These are phyloP conservation scores for Callipepla californica DNA, from an alignment of 2,113 vertebrate species.

Conservation along the genomic window DNA sequence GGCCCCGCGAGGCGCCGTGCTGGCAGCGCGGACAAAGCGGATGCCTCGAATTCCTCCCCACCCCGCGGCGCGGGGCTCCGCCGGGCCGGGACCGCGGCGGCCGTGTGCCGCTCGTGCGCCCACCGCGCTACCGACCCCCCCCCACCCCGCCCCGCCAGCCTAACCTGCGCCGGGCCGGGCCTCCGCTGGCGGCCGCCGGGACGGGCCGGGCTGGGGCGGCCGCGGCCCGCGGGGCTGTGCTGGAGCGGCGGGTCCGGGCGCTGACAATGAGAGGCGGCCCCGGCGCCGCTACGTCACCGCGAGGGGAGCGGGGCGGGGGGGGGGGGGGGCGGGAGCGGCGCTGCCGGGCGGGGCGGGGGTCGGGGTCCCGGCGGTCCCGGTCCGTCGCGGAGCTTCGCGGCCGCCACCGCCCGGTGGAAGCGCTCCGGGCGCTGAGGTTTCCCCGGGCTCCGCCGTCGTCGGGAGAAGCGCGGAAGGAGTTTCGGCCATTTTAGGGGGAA, in stretches of 20 bases:
- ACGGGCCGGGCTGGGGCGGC: slow-evolving; percentile 30
- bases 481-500: slow-evolving; percentile 41
- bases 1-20: slow-evolving; percentile 38
- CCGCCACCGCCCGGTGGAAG: neutral
- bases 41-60: slow-evolving; percentile 79
- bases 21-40: slow-evolving; percentile 79
- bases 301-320: neutral
- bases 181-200: neutral
- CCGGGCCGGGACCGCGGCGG: neutral
- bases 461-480: neutral
- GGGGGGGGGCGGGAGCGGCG: neutral
- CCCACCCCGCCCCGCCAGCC: neutral
- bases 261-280: slow-evolving; percentile 81
- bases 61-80: slow-evolving; percentile 18
- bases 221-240: slow-evolving; percentile 51
- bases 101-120: neutral
- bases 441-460: neutral
- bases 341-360: too few relatives aligned
- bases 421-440: too few relatives aligned
- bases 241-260: slow-evolving; percentile 48
- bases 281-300: slow-evolving; percentile 27
- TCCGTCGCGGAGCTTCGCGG: too few relatives aligned
- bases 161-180: neutral
- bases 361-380: too few relatives aligned
- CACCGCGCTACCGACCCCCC: neutral